Percentiles rank a stretch among this genome's conserved stretches.
Conservation (phyloP, 2,888 invertebrate genomes). For the Nematopogon swammerdamellus region DNA sequence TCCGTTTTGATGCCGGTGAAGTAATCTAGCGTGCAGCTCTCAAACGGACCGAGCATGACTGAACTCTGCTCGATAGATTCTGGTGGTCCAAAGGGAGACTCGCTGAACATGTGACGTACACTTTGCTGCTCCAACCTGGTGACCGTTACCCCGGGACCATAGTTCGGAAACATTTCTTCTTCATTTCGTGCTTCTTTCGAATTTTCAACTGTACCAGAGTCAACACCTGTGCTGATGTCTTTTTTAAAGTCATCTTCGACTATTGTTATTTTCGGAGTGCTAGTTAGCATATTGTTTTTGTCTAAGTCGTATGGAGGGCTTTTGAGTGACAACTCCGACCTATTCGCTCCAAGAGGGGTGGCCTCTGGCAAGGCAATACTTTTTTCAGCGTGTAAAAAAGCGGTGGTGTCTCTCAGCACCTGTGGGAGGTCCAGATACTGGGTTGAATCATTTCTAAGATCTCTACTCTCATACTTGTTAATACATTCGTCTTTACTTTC, state of each 20-base stretch:
- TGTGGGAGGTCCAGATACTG: conserved; percentile 42
- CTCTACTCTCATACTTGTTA: conserved; percentile 9
- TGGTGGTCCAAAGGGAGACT: too few species aligned
- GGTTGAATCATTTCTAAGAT: conserved; percentile 34
- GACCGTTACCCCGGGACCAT: conserved; percentile 19
- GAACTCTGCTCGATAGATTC: conserved; percentile 51
- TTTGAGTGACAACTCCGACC: background rate
- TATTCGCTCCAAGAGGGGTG: background rate
- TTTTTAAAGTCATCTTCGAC: too few species aligned
- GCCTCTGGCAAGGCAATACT: conserved; percentile 17
- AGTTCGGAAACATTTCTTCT: conserved; percentile 14
- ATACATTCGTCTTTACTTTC: background rate
- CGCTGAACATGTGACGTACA: too few species aligned
- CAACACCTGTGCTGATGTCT: too few species aligned
- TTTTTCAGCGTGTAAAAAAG: conserved; percentile 33
- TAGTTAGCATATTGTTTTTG: background rate
- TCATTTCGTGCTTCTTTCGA: background rate
- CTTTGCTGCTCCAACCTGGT: conserved; percentile 31
- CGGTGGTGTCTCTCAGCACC: conserved; percentile 25
- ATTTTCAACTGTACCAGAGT: background rate
- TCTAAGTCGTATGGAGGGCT: background rate
- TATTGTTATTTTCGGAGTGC: background rate
- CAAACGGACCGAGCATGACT: conserved; percentile 58
- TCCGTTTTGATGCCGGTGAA: conserved; percentile 46
- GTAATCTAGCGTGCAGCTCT: conserved; percentile 50